A percentile compares a stretch with the other conserved stretches of the same genome.
phyloP scores from a whole-genome alignment of 2,797 vertebrate genomes.

The Cryptoblepharus egeriae region DNA sequence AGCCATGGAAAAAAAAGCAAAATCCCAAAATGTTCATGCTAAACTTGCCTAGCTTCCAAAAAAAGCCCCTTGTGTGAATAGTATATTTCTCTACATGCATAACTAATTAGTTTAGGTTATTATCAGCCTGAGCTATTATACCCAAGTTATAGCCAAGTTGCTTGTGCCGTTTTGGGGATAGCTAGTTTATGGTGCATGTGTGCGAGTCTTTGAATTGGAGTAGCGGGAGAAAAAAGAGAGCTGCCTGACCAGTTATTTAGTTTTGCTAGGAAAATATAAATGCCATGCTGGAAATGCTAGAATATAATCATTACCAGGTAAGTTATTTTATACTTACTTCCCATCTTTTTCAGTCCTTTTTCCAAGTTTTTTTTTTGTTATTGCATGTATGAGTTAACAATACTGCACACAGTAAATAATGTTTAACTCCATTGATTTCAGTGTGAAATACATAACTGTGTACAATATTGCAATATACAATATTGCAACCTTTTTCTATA shows the following conservation, averaged over 20 bases:
- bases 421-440: not conserved
- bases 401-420: not conserved
- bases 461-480: too few relatives aligned
- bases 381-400: not conserved
- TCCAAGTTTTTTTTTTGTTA: not conserved
- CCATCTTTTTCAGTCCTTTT: not conserved
- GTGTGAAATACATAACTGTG: not conserved
- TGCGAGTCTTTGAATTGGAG: conserved; percentile 55
- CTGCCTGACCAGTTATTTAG: conserved; percentile 43
- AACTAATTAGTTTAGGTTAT: conserved; percentile 87
- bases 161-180: conserved; percentile 63
- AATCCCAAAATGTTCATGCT: conserved; percentile 83
- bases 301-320: conserved; percentile 98
- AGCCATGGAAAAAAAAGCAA: conserved; percentile 80
- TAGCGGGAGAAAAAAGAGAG: conserved; percentile 62
- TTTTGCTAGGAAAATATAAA: conserved; percentile 56
- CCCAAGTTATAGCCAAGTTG: conserved; percentile 55
- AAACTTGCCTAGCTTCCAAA: conserved; percentile 82
- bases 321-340: conserved; percentile 72
- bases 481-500: conserved; percentile 1
- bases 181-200: conserved; percentile 71
- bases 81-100: conserved; percentile 85
- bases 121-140: conserved; percentile 80
- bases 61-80: conserved; percentile 79
- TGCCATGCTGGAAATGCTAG: conserved; percentile 97